phyloP scores from a whole-genome alignment of 2,888 invertebrate species.

The Cyclophora punctaria region DNA sequence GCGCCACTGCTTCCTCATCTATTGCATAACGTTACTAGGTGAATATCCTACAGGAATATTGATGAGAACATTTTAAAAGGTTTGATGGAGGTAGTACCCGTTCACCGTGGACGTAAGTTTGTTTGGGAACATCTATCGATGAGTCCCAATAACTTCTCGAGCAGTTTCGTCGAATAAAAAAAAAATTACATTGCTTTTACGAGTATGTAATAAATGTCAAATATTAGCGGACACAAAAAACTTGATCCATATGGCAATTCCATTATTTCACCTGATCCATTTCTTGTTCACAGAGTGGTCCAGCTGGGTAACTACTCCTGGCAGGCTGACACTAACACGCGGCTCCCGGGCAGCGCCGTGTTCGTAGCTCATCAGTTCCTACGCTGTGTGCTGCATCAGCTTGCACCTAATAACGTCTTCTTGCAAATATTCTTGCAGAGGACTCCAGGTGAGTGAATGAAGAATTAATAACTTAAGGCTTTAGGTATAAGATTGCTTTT shows the following conservation, averaged over 20 bases:
- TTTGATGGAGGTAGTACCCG: too few species aligned
- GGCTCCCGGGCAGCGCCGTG: conserved; percentile 94
- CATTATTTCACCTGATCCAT: background rate
- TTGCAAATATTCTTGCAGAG: conserved; percentile 95
- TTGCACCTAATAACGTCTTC: conserved; percentile 97
- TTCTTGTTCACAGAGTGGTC: conserved; percentile 75
- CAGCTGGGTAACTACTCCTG: conserved; percentile 88
- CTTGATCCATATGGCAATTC: background rate
- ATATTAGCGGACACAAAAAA: too few species aligned
- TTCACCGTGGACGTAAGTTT: too few species aligned
- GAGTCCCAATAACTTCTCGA: too few species aligned
- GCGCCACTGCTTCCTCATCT: conserved; percentile 95
- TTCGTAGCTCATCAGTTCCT: conserved; percentile 98
- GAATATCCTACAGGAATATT: too few species aligned
- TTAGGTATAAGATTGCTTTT: too few species aligned
- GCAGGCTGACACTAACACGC: conserved; percentile 90
- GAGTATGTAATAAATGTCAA: too few species aligned
- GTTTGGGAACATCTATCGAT: too few species aligned
- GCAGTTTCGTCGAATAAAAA: too few species aligned
- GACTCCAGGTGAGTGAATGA: conserved; percentile 81
- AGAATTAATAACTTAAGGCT: too few species aligned
- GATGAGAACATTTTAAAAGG: too few species aligned
- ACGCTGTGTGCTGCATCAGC: conserved; percentile 95
- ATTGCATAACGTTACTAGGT: conserved; percentile 91
- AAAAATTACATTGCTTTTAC: too few species aligned